phyloP scores from a whole-genome alignment of 1,140 invertebrate genomes.

The Ericerus pela region DNA sequence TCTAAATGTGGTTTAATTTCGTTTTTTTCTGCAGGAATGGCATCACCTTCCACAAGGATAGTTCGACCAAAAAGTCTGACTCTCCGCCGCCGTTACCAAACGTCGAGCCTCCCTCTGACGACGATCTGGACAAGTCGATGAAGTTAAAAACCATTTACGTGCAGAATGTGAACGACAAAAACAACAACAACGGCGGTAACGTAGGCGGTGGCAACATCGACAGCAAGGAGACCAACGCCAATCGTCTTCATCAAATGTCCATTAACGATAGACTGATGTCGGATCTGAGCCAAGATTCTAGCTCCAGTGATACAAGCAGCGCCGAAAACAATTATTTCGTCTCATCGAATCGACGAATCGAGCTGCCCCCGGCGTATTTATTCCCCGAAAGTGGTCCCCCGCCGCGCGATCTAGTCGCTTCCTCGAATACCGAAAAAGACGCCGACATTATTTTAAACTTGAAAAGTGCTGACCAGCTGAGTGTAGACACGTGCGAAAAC shows the following conservation, averaged over 20 bases:
- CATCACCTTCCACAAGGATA: conserved; percentile 8
- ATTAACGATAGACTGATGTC: conserved; percentile 6
- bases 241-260: not conserved
- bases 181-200: not conserved
- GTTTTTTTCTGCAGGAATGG: too few relatives aligned
- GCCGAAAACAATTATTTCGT: conserved; percentile 22
- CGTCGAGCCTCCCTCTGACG: conserved; percentile 31
- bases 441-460: not conserved
- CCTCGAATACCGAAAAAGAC: conserved; percentile 7
- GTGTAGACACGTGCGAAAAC: not conserved
- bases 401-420: conserved; percentile 37
- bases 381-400: conserved; percentile 58
- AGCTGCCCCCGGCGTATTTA: conserved; percentile 64
- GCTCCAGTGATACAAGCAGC: conserved; percentile 3
- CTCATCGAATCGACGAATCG: conserved; percentile 45
- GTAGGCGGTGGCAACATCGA: too few relatives aligned
- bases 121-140: conserved; percentile 12
- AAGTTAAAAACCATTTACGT: conserved; percentile 6
- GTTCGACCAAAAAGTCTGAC: conserved; percentile 15
- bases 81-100: conserved; percentile 28
- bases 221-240: not conserved
- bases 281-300: conserved; percentile 2
- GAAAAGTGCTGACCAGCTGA: not conserved
- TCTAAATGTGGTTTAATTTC: too few relatives aligned
- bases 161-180: not conserved